Percentiles rank a stretch among this genome's conserved stretches.
These are phyloP conservation scores for Cancer borealis DNA, from an alignment of 2,888 invertebrate species.

Conservation along the genomic window DNA sequence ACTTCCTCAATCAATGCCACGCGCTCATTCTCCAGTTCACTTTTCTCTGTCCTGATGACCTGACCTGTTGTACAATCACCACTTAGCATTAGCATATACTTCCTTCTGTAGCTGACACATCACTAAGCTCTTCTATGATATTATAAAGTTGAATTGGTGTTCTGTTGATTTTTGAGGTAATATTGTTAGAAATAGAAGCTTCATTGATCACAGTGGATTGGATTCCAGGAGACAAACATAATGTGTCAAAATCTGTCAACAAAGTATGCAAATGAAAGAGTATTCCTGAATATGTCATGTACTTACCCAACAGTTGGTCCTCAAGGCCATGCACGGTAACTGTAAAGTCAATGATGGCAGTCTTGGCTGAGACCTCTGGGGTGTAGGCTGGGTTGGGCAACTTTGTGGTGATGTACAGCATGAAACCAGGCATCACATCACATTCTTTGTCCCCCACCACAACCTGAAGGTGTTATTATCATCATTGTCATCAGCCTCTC, in stretches of 20 bases:
- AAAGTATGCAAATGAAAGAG: not conserved
- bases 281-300: not conserved
- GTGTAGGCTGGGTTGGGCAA: slow-evolving; percentile 97
- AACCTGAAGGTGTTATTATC: slow-evolving; percentile 81
- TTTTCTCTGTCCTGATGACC: slow-evolving; percentile 91
- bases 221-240: not conserved
- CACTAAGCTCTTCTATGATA: not conserved
- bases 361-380: slow-evolving; percentile 97
- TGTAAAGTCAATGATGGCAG: slow-evolving; percentile 94
- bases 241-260: not conserved
- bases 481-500: not conserved
- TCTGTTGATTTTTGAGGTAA: too few species aligned
- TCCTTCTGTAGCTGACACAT: not conserved
- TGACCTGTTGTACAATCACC: slow-evolving; percentile 82
- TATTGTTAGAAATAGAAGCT: too few species aligned
- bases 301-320: slow-evolving; percentile 90
- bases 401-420: slow-evolving; percentile 97
- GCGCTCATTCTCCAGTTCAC: slow-evolving; percentile 85
- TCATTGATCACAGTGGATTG: not conserved
- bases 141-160: not conserved
- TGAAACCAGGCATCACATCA: slow-evolving; percentile 96
- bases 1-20: slow-evolving; percentile 96
- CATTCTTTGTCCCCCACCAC: slow-evolving; percentile 97
- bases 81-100: not conserved
- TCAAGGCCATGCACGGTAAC: slow-evolving; percentile 98